Evolutionary conservation across 1,140 invertebrate species (phyloP).

Genomic region (Microplitis demolitor): DNA sequence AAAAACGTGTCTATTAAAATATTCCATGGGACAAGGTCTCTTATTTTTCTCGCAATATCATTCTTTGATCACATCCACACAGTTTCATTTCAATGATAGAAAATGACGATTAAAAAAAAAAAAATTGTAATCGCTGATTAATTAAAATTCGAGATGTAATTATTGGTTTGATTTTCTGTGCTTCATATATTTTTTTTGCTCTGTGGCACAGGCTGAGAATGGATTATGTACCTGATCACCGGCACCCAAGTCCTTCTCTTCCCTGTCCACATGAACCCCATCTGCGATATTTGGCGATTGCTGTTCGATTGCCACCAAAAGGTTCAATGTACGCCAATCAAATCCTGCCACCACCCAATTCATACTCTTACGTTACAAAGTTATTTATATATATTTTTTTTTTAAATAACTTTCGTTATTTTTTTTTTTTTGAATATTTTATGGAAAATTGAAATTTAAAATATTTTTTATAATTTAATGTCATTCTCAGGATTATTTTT

Average conservation of each 20-base stretch:
- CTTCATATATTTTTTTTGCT: constrained; percentile 41
- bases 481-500: constrained; percentile 28
- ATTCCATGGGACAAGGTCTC: too few relatives aligned
- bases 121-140: too few relatives aligned
- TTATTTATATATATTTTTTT: background rate
- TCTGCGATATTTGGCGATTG: constrained; percentile 97
- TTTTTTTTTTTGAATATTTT: background rate
- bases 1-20: too few relatives aligned
- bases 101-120: too few relatives aligned
- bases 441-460: background rate
- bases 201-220: constrained; percentile 58
- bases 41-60: background rate
- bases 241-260: constrained; percentile 94
- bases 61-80: background rate
- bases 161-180: too few relatives aligned
- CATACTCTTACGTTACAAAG: constrained; percentile 50
- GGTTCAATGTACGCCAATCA: constrained; percentile 98
- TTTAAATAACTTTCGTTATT: background rate
- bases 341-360: constrained; percentile 75
- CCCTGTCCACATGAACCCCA: constrained; percentile 89
- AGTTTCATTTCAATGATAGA: too few relatives aligned
- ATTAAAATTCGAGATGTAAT: too few relatives aligned
- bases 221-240: constrained; percentile 93
- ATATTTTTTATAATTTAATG: background rate
- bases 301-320: constrained; percentile 96